Percentiles rank a stretch among this genome's conserved stretches.
Evolutionary conservation across 2,888 invertebrate species (phyloP).

Genomic region (Parochlus steinenii): DNA sequence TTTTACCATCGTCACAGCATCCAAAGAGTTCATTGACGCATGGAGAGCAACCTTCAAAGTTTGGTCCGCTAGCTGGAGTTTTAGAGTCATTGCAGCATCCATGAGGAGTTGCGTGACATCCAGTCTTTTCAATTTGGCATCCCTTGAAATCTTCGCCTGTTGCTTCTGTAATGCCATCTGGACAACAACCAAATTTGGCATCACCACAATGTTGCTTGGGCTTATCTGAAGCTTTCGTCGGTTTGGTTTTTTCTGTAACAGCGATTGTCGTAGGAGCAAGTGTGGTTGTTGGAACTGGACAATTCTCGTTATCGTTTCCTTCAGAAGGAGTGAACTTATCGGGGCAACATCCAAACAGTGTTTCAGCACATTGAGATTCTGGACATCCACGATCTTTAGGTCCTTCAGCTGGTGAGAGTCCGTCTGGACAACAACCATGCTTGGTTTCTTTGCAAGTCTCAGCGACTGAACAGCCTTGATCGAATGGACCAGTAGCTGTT

Average conservation of each 20-base stretch:
- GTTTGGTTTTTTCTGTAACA: slow-evolving; percentile 12
- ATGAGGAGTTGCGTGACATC: slow-evolving; percentile 37
- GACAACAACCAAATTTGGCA: slow-evolving; percentile 45
- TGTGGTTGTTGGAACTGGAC: slow-evolving; percentile 46
- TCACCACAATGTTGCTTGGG: slow-evolving; percentile 22
- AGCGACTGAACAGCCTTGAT: slow-evolving; percentile 54
- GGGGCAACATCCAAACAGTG: slow-evolving; percentile 74
- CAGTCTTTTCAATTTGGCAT: slow-evolving; percentile 17
- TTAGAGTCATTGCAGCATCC: slow-evolving; percentile 64
- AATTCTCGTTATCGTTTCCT: slow-evolving; percentile 65
- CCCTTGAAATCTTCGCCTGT: slow-evolving; percentile 34
- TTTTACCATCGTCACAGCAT: slow-evolving; percentile 72
- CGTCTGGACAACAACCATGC: slow-evolving; percentile 70
- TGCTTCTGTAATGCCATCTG: slow-evolving; percentile 47
- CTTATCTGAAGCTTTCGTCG: slow-evolving; percentile 14
- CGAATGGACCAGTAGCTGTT: slow-evolving; percentile 64
- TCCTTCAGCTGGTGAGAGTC: slow-evolving; percentile 59
- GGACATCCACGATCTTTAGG: slow-evolving; percentile 61
- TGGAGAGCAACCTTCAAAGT: slow-evolving; percentile 56
- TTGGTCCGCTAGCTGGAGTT: slow-evolving; percentile 47
- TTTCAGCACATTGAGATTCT: slow-evolving; percentile 49
- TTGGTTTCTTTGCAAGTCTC: slow-evolving; percentile 60
- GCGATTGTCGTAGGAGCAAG: slow-evolving; percentile 16
- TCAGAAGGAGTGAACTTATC: slow-evolving; percentile 60
- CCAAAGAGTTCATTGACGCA: slow-evolving; percentile 58